These are phyloP conservation scores for Philhelius pedissequus DNA, from an alignment of 2,888 invertebrate genomes.

Conservation along the genomic window DNA sequence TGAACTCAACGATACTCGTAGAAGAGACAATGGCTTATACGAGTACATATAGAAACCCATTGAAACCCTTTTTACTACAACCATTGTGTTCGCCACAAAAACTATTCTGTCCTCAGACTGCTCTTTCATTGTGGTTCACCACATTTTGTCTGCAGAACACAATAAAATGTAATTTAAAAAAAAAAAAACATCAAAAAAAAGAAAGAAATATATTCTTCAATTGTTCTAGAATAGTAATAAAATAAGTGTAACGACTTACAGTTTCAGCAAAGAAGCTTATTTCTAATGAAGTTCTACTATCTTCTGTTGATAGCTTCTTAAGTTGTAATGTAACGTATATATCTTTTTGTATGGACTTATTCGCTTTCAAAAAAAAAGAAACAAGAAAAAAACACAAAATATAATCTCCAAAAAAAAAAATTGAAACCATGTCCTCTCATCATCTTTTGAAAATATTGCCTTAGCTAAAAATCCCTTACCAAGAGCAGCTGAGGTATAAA, in stretches of 20 bases:
- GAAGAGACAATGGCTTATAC: neutral
- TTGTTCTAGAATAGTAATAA: conserved; percentile 5
- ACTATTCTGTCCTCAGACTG: neutral
- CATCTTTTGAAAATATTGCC: neutral
- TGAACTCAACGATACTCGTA: neutral
- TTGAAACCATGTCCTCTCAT: neutral
- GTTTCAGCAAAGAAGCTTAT: conserved; percentile 33
- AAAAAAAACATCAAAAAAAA: neutral
- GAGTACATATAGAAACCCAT: neutral
- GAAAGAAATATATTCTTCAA: neutral
- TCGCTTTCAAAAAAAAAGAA: neutral
- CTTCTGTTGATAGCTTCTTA: neutral
- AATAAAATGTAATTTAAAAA: conserved; percentile 4
- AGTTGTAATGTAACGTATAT: conserved; percentile 2
- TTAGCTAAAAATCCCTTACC: neutral
- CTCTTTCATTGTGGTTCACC: neutral
- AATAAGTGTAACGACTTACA: conserved; percentile 13
- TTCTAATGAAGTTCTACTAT: conserved; percentile 17
- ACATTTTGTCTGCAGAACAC: neutral
- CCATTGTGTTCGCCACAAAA: neutral
- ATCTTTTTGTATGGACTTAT: neutral
- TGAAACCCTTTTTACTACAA: neutral
- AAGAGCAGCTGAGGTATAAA: neutral
- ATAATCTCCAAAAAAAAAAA: neutral
- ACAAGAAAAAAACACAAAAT: neutral